Percentiles rank a stretch among this genome's conserved stretches.
phyloP scores from a whole-genome alignment of 2,797 vertebrate species.

The Leptodactylus fallax region DNA sequence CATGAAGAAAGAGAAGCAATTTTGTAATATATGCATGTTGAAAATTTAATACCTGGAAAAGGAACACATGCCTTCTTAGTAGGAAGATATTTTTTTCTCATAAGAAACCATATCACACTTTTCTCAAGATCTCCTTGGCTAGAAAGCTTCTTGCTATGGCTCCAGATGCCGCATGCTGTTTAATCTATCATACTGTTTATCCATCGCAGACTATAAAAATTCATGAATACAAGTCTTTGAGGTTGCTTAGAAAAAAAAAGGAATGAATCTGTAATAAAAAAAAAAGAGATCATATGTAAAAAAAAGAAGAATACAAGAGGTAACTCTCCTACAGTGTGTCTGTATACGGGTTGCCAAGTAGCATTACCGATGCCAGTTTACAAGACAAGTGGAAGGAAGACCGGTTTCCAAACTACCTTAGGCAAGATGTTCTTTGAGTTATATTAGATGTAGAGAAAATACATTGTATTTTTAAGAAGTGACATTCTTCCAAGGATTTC shows the following conservation, averaged over 20 bases:
- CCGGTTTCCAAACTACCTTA: not conserved
- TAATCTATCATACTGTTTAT: not conserved
- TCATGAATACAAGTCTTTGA: slow-evolving; percentile 4
- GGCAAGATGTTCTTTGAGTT: slow-evolving; percentile 5
- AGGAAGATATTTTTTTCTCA: not conserved
- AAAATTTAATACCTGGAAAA: not conserved
- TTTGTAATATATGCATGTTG: not conserved
- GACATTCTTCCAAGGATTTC: slow-evolving; percentile 33
- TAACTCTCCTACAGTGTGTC: no score
- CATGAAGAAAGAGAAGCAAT: not conserved
- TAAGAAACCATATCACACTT: not conserved
- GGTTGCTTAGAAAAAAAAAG: not conserved
- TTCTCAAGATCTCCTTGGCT: not conserved
- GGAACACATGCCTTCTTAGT: not conserved
- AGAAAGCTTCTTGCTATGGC: not conserved
- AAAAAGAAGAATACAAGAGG: not conserved
- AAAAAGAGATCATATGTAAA: not conserved
- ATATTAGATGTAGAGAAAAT: not conserved
- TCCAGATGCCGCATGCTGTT: not conserved
- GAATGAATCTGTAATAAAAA: not conserved
- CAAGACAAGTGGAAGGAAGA: not conserved
- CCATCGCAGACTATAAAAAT: not conserved
- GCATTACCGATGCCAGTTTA: not conserved
- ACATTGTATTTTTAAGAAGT: not conserved
- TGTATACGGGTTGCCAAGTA: not conserved